phyloP scores from a whole-genome alignment of 1,140 invertebrate genomes.

The Lordiphosa mommai region DNA sequence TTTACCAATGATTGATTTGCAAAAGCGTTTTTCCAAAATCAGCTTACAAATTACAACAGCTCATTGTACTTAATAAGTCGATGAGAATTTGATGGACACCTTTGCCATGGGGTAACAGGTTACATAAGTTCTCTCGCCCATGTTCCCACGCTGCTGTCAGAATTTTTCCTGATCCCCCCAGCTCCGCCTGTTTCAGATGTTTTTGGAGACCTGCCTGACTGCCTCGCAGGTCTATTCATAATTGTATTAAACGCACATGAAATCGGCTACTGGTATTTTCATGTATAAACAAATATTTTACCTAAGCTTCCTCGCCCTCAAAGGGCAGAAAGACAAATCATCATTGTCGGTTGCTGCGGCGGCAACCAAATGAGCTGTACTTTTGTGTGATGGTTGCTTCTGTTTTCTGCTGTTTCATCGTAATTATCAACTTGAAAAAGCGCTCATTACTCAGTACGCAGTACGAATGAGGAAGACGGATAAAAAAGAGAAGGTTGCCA shows the following conservation, averaged over 20 bases:
- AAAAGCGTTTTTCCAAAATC: slow-evolving; percentile 42
- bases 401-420: slow-evolving; percentile 65
- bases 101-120: slow-evolving; percentile 25
- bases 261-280: slow-evolving; percentile 75
- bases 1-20: slow-evolving; percentile 53
- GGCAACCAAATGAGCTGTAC: slow-evolving; percentile 53
- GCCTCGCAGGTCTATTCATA: slow-evolving; percentile 26
- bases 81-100: slow-evolving; percentile 21
- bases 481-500: slow-evolving; percentile 23
- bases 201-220: slow-evolving; percentile 12
- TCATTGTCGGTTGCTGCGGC: slow-evolving; percentile 20
- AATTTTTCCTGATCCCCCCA: no score
- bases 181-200: slow-evolving; percentile 19
- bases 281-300: slow-evolving; percentile 72
- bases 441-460: slow-evolving; percentile 47
- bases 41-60: slow-evolving; percentile 67
- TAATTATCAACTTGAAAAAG: slow-evolving; percentile 75
- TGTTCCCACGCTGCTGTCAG: slow-evolving; percentile 64
- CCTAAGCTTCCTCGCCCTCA: slow-evolving; percentile 41
- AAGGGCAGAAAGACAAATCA: slow-evolving; percentile 44
- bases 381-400: neutral
- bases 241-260: slow-evolving; percentile 39
- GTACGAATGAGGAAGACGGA: neutral
- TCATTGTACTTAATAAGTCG: slow-evolving; percentile 60
- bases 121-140: slow-evolving; percentile 45